Conservation (phyloP, 2,113 vertebrate genomes). For the Apus apus region DNA sequence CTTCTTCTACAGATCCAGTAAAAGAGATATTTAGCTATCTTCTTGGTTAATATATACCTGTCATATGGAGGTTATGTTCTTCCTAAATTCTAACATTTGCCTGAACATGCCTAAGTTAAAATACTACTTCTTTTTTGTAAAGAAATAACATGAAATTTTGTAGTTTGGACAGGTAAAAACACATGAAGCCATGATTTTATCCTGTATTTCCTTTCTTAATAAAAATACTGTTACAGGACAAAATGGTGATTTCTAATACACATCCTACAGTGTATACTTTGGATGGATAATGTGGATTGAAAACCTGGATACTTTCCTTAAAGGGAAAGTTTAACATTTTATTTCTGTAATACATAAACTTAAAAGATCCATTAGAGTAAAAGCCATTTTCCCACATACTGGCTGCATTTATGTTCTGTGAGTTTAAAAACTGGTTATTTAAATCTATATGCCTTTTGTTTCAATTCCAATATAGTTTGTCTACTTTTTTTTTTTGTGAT, state of each 20-base stretch:
- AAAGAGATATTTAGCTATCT: slow-evolving; percentile 52
- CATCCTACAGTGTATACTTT: background rate
- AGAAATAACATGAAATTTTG: background rate
- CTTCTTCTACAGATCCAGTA: slow-evolving; percentile 63
- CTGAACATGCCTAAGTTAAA: slow-evolving; percentile 23
- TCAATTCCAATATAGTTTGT: background rate
- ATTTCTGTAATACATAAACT: background rate
- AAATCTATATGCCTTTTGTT: background rate
- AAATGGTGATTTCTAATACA: slow-evolving; percentile 10
- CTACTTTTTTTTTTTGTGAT: background rate
- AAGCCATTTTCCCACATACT: background rate
- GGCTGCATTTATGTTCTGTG: background rate
- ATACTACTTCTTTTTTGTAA: slow-evolving; percentile 18
- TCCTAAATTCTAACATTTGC: background rate
- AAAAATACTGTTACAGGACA: slow-evolving; percentile 8
- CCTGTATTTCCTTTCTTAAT: slow-evolving; percentile 45
- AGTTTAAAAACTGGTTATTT: background rate
- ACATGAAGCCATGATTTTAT: slow-evolving; percentile 40
- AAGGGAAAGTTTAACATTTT: background rate
- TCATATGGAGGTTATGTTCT: background rate
- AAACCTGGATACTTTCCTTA: background rate
- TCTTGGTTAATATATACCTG: background rate
- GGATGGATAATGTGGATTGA: background rate
- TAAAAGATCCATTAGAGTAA: background rate
- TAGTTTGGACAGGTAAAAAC: background rate